These are phyloP conservation scores for Scaptomyza caliginosa DNA, from an alignment of 2,888 invertebrate species.

Conservation along the genomic window DNA sequence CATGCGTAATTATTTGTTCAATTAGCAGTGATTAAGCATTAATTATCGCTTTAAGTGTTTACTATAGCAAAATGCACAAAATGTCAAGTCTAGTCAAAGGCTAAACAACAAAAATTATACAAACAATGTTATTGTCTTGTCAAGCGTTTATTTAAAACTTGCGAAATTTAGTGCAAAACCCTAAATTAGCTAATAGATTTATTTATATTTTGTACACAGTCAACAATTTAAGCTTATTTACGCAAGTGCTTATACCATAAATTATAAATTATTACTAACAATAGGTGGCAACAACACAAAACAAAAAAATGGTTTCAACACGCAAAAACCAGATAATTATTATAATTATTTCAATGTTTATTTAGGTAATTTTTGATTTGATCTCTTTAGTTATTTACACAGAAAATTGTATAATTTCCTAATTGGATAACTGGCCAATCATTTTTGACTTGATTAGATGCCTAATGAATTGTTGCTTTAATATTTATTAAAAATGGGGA, in stretches of 20 bases:
- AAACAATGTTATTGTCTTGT: slow-evolving; percentile 19
- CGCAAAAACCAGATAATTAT: slow-evolving; percentile 11
- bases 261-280: slow-evolving; percentile 10
- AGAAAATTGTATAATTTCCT: slow-evolving; percentile 24
- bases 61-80: background rate
- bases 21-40: slow-evolving; percentile 59
- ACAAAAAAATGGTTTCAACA: slow-evolving; percentile 5
- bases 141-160: slow-evolving; percentile 1
- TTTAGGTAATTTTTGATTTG: slow-evolving; percentile 24
- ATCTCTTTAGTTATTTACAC: slow-evolving; percentile 12
- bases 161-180: slow-evolving; percentile 1
- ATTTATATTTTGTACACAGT: background rate
- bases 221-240: slow-evolving; percentile 8
- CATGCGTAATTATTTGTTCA: slow-evolving; percentile 34
- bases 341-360: background rate
- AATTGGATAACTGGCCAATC: slow-evolving; percentile 37
- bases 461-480: background rate
- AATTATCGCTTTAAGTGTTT: slow-evolving; percentile 42
- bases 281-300: background rate
- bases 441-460: slow-evolving; percentile 13
- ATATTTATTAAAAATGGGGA: background rate
- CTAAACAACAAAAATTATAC: slow-evolving; percentile 5
- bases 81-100: background rate
- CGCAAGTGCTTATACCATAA: slow-evolving; percentile 6
- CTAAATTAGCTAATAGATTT: background rate